These are phyloP conservation scores for Ceriagrion tenellum DNA, from an alignment of 2,888 invertebrate species.

Conservation along the genomic window DNA sequence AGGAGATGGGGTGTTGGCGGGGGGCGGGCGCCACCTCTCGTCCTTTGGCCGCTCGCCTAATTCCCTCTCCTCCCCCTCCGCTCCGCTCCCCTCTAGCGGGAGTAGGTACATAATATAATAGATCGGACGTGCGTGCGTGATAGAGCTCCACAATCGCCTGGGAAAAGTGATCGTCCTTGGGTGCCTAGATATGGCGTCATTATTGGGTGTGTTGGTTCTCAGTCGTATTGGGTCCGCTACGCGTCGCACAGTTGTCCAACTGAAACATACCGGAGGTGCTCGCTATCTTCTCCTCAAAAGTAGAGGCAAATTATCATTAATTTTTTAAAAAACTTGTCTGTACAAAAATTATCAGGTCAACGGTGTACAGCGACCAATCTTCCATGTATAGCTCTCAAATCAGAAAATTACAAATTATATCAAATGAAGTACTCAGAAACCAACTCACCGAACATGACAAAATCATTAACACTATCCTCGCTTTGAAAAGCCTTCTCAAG, in stretches of 20 bases:
- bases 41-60: constrained; percentile 2
- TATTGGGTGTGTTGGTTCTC: not conserved
- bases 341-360: too few species aligned
- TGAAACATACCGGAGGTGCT: too few species aligned
- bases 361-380: too few species aligned
- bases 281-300: too few species aligned
- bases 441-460: too few species aligned
- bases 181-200: not conserved
- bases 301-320: too few species aligned
- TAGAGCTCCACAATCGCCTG: not conserved
- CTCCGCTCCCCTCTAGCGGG: not conserved
- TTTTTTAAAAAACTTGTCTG: too few species aligned
- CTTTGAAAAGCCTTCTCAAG: too few species aligned
- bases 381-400: too few species aligned
- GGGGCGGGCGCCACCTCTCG: not conserved
- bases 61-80: not conserved
- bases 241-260: not conserved
- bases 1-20: not conserved
- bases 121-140: not conserved
- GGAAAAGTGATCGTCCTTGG: not conserved
- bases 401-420: too few species aligned
- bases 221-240: not conserved
- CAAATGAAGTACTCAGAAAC: too few species aligned
- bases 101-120: not conserved
- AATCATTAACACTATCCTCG: too few species aligned